These are phyloP conservation scores for Heliconius hortense DNA, from an alignment of 2,888 invertebrate species.

Conservation along the genomic window DNA sequence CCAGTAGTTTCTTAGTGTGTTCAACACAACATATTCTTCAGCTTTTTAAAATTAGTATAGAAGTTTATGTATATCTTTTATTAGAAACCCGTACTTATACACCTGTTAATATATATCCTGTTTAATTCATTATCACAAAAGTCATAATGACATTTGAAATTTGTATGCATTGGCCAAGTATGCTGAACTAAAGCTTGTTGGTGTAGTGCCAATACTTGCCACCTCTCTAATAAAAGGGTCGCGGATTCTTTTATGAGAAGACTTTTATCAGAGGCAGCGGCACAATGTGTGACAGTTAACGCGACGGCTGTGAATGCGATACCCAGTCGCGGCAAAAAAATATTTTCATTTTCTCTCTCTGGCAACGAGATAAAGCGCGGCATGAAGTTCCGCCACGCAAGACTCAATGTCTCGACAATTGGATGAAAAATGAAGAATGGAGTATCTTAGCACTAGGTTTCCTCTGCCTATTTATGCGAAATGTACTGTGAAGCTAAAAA, in stretches of 20 bases:
- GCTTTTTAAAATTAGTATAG: neutral
- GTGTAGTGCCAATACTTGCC: neutral
- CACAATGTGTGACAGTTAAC: neutral
- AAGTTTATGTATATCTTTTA: neutral
- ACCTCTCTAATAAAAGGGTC: neutral
- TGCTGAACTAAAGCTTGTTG: neutral
- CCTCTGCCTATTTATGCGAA: neutral
- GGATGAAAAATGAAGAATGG: neutral
- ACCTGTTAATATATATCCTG: neutral
- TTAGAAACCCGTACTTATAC: neutral
- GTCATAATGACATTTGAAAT: neutral
- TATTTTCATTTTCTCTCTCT: too few species aligned
- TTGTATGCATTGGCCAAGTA: conserved; percentile 4
- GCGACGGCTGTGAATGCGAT: neutral
- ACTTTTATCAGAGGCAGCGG: neutral
- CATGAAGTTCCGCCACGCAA: neutral
- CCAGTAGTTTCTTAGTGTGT: neutral
- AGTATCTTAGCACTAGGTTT: too few species aligned
- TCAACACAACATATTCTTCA: neutral
- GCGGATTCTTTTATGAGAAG: neutral
- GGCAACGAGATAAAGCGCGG: neutral
- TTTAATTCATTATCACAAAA: neutral
- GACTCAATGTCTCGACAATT: neutral
- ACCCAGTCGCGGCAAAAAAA: too few species aligned
- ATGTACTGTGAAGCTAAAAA: neutral